Evolutionary conservation across 2,888 invertebrate species (phyloP).

Genomic region (Eupithecia insigniata): DNA sequence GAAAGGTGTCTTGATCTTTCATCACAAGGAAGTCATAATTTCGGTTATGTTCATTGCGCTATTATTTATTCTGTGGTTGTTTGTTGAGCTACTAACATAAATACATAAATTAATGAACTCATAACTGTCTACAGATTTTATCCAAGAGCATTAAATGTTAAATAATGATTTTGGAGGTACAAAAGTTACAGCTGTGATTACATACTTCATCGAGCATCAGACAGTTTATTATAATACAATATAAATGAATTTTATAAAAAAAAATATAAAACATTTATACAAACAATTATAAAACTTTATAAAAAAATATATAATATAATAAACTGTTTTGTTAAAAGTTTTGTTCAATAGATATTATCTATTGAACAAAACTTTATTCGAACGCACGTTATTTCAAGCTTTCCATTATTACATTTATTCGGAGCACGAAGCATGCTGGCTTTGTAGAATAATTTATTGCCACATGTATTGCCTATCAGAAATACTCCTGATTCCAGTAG

Average conservation of each 20-base stretch:
- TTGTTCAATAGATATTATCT: no score
- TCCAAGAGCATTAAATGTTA: background rate
- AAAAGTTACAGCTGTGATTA: background rate
- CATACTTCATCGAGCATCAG: background rate
- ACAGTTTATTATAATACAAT: background rate
- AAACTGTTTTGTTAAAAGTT: no score
- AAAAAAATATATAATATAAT: no score
- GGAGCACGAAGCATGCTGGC: constrained; percentile 39
- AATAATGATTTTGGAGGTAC: background rate
- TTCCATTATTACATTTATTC: constrained; percentile 54
- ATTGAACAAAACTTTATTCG: background rate
- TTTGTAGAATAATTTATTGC: constrained; percentile 44
- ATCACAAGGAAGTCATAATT: constrained; percentile 25
- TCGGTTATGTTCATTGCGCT: constrained; percentile 13
- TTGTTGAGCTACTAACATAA: constrained; percentile 9
- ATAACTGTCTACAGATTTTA: background rate
- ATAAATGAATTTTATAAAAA: no score
- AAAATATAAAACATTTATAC: no score
- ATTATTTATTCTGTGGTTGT: background rate
- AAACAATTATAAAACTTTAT: no score
- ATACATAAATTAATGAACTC: constrained; percentile 1
- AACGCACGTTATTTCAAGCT: constrained; percentile 40
- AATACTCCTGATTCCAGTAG: background rate
- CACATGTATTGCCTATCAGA: constrained; percentile 11
- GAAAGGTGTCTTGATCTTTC: constrained; percentile 18